Percentiles rank a stretch among this genome's conserved stretches.
Evolutionary conservation across 2,113 vertebrate genomes (phyloP).

Genomic region (Picathartes gymnocephalus): DNA sequence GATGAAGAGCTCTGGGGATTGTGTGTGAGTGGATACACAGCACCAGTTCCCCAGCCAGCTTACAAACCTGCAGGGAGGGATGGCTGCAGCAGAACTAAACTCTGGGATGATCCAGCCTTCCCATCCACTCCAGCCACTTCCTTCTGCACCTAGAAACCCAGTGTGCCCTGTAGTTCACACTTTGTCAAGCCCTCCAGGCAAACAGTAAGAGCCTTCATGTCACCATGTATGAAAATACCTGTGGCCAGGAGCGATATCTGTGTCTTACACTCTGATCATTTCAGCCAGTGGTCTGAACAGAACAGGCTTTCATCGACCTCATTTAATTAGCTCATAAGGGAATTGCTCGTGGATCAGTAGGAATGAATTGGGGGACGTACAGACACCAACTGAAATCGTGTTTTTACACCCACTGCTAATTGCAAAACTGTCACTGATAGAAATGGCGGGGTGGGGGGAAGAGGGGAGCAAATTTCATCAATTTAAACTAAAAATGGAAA

Average conservation of each 20-base stretch:
- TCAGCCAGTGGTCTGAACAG: not conserved
- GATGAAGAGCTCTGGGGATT: not conserved
- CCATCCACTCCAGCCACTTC: not conserved
- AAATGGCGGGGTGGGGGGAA: fast-evolving
- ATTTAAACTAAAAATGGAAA: not conserved
- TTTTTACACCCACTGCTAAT: not conserved
- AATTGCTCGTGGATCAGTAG: not conserved
- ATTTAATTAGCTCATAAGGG: not conserved
- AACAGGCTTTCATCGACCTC: not conserved
- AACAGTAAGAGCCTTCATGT: not conserved
- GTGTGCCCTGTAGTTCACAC: not conserved
- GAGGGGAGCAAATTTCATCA: too few relatives aligned
- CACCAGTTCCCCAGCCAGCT: not conserved
- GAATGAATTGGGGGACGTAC: not conserved
- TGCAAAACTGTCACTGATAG: not conserved
- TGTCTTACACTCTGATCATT: not conserved
- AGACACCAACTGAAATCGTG: not conserved
- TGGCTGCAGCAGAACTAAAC: not conserved
- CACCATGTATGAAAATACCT: not conserved
- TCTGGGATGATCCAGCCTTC: not conserved
- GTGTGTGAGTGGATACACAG: not conserved
- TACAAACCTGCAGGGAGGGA: not conserved
- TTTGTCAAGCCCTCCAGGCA: not conserved
- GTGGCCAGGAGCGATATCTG: not conserved
- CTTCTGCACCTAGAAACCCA: not conserved